Percentiles rank a stretch among this genome's conserved stretches.
Conservation (phyloP, 2,888 invertebrate species). For the Erebia epiphron region DNA sequence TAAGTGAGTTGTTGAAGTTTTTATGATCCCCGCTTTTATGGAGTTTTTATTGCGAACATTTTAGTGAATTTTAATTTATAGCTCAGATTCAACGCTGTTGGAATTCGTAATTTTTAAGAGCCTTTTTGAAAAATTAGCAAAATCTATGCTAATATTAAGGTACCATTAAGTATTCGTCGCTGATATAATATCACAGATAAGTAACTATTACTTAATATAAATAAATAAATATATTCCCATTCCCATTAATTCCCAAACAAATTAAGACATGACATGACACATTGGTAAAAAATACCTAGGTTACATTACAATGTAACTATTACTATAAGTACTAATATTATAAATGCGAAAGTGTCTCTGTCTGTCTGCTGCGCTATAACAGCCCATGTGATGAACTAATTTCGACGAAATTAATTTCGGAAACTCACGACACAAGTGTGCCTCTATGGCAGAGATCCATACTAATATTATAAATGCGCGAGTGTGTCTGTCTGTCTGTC, state of each 20-base stretch:
- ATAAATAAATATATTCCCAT: no score
- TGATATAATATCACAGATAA: no score
- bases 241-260: no score
- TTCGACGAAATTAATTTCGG: not conserved
- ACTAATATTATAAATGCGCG: not conserved
- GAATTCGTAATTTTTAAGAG: not conserved
- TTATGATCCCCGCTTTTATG: constrained; percentile 12
- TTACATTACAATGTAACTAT: no score
- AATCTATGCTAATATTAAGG: not conserved
- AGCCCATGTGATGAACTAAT: no score
- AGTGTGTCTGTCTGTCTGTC: not conserved
- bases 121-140: not conserved
- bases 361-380: no score
- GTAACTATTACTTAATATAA: no score
- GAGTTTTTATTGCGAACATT: constrained; percentile 16
- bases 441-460: not conserved
- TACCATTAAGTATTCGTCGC: no score
- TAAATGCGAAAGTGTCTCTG: no score
- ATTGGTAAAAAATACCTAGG: no score
- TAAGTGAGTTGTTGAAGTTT: constrained; percentile 15
- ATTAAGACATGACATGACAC: no score
- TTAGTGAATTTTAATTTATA: constrained; percentile 13
- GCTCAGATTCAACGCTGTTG: not conserved
- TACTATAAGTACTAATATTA: no score
- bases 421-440: not conserved